Evolutionary conservation across 2,113 vertebrate species (phyloP).

Genomic region (Leucosticte australis): DNA sequence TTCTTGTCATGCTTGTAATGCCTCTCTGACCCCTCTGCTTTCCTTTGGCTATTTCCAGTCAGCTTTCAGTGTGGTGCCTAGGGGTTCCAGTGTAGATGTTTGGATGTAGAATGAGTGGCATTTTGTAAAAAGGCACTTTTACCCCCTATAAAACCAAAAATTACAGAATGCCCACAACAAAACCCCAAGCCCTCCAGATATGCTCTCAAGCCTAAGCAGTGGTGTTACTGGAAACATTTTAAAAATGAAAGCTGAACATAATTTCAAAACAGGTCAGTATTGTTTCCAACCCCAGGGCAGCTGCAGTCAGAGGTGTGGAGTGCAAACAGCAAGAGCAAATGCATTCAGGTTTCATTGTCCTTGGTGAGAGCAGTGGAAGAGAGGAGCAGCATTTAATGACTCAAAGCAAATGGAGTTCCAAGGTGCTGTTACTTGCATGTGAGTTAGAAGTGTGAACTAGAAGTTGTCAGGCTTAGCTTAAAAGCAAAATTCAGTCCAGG

Average conservation of each 20-base stretch:
- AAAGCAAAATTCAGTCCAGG: not conserved
- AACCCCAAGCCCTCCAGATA: not conserved
- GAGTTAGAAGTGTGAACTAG: not conserved
- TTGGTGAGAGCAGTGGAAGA: not conserved
- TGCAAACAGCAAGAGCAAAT: not conserved
- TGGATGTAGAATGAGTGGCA: not conserved
- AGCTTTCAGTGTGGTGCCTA: not conserved
- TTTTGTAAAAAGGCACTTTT: not conserved
- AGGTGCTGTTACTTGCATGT: not conserved
- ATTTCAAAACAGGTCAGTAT: not conserved
- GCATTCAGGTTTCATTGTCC: not conserved
- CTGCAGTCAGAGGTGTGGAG: not conserved
- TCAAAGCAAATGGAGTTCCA: not conserved
- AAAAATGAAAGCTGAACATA: not conserved
- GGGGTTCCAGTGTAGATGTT: not conserved
- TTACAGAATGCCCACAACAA: not conserved
- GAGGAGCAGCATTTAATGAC: not conserved
- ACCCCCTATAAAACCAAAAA: not conserved
- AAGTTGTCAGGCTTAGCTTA: not conserved
- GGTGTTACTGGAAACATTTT: not conserved
- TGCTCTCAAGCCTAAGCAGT: not conserved
- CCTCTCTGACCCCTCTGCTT: not conserved
- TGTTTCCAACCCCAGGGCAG: not conserved
- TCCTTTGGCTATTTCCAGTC: not conserved
- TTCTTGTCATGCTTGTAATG: not conserved